Conservation (phyloP, 2,888 invertebrate species). For the Oxytorus armatus region DNA sequence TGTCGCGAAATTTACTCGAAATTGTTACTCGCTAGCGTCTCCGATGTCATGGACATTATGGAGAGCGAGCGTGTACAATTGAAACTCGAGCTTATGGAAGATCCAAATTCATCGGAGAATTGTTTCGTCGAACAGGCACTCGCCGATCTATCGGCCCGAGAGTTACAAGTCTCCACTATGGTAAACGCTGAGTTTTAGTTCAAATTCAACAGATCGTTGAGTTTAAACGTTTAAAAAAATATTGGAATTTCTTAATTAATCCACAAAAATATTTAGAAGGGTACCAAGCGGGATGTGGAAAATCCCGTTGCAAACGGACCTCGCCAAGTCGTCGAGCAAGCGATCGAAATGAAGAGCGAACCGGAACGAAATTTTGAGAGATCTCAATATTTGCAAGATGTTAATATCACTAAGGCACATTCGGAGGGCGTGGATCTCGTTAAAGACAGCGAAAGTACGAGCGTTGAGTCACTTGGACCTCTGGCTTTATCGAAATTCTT, state of each 20-base stretch:
- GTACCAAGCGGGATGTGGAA: conserved; percentile 17
- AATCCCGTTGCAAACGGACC: conserved; percentile 27
- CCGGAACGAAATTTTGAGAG: conserved; percentile 25
- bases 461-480: conserved; percentile 57
- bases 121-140: conserved; percentile 95
- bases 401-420: conserved; percentile 13
- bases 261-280: conserved; percentile 27
- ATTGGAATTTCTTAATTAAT: background rate
- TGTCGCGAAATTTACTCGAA: conserved; percentile 89
- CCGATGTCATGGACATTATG: conserved; percentile 90
- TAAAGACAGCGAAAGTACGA: conserved; percentile 18
- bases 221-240: no score
- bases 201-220: no score
- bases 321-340: conserved; percentile 5
- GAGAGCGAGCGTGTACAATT: conserved; percentile 89
- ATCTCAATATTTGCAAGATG: conserved; percentile 14
- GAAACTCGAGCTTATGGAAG: conserved; percentile 85
- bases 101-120: conserved; percentile 92
- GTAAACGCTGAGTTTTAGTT: conserved; percentile 50
- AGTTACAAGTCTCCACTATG: conserved; percentile 71
- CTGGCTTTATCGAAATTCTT: conserved; percentile 86
- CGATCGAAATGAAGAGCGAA: conserved; percentile 38
- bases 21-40: conserved; percentile 89
- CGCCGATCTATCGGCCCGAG: conserved; percentile 87
- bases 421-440: conserved; percentile 33